A percentile compares a stretch with the other conserved stretches of the same genome.
Conservation (phyloP, 2,797 vertebrate species). For the Staurois parvus region DNA sequence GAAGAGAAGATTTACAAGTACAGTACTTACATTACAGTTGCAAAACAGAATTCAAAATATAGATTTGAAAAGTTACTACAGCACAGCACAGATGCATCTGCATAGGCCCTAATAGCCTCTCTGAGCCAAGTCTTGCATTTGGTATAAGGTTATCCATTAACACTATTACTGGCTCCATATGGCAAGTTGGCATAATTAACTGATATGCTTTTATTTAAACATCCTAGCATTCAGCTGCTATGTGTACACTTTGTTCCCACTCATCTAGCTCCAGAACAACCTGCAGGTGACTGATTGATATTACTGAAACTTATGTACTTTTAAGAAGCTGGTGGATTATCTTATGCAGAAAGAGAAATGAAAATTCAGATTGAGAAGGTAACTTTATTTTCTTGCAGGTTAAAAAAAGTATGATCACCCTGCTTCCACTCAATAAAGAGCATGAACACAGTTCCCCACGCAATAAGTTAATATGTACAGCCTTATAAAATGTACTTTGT, state of each 20-base stretch:
- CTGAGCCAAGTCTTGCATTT: constrained; percentile 40
- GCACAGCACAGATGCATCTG: constrained; percentile 13
- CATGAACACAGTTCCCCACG: too few relatives aligned
- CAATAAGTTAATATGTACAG: too few relatives aligned
- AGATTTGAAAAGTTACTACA: background rate
- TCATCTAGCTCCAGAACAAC: background rate
- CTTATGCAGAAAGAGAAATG: too few relatives aligned
- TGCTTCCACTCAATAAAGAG: too few relatives aligned
- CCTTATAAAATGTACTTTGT: too few relatives aligned
- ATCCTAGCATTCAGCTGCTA: background rate
- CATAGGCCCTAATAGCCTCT: background rate
- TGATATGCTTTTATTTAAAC: constrained; percentile 9
- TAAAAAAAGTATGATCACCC: too few relatives aligned
- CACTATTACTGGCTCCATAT: constrained; percentile 34
- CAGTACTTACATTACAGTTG: too few relatives aligned
- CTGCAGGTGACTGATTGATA: constrained; percentile 25
- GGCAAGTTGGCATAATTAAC: constrained; percentile 11
- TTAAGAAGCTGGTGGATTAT: too few relatives aligned
- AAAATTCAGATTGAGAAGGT: too few relatives aligned
- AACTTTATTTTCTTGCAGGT: too few relatives aligned
- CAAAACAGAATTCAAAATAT: too few relatives aligned
- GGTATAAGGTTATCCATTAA: constrained; percentile 23
- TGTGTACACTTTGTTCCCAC: background rate
- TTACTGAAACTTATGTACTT: constrained; percentile 8
- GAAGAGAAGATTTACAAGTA: too few relatives aligned